A percentile compares a stretch with the other conserved stretches of the same genome.
These are phyloP conservation scores for Dryobotodes eremita DNA, from an alignment of 2,888 invertebrate genomes.

Conservation along the genomic window DNA sequence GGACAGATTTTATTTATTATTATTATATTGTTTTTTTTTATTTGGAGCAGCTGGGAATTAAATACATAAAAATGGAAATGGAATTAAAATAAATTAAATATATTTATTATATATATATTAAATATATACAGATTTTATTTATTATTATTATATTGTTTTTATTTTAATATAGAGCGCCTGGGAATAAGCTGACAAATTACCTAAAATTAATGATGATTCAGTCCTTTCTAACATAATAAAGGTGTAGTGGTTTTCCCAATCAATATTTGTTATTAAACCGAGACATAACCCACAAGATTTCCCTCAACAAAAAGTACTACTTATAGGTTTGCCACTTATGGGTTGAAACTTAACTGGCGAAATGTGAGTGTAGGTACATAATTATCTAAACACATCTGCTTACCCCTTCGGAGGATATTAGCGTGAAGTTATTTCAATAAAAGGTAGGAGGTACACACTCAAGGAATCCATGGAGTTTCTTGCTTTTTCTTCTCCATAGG, in stretches of 20 bases:
- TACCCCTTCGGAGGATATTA: background rate
- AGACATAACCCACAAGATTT: background rate
- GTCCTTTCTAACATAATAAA: background rate
- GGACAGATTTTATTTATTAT: too few species aligned
- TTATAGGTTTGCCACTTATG: rapidly evolving
- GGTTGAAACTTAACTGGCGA: background rate
- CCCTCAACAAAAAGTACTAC: background rate
- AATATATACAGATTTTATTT: too few species aligned
- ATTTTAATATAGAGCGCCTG: too few species aligned
- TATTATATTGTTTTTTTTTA: too few species aligned
- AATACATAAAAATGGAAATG: too few species aligned
- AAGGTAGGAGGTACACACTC: background rate
- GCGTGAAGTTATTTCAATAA: background rate
- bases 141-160: too few species aligned
- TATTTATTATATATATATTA: too few species aligned
- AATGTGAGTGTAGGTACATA: background rate
- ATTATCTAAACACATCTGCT: background rate
- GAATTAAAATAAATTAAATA: too few species aligned
- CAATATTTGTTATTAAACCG: background rate
- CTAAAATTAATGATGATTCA: background rate
- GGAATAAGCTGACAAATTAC: too few species aligned
- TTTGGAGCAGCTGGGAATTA: too few species aligned
- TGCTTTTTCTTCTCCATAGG: background rate
- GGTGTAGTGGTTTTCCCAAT: background rate
- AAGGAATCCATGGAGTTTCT: background rate